A percentile compares a stretch with the other conserved stretches of the same genome.
Conservation (phyloP, 2,797 vertebrate genomes). For the Podarcis lilfordi region DNA sequence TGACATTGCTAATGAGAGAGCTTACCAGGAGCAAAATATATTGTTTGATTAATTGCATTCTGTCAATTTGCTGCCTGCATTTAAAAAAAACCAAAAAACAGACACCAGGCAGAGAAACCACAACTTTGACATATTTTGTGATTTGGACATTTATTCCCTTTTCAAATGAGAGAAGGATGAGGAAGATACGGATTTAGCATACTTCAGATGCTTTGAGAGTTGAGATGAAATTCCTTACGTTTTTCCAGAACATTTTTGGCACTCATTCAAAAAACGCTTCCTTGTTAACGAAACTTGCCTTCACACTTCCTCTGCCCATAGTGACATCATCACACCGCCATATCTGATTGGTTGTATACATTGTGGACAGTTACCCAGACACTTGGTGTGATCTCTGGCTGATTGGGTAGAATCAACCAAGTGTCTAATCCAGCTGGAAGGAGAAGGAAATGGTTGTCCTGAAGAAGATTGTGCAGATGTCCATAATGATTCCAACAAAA, state of each 20-base stretch:
- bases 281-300: not conserved
- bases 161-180: not conserved
- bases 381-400: not conserved
- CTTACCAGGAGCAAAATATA: slow-evolving; percentile 37
- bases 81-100: not conserved
- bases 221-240: not conserved
- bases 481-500: no score
- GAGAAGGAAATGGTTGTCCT: not conserved
- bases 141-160: slow-evolving; percentile 44
- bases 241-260: not conserved
- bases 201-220: not conserved
- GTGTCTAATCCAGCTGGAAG: not conserved
- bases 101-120: not conserved
- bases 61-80: slow-evolving; percentile 40
- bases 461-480: no score
- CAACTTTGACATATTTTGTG: slow-evolving; percentile 39
- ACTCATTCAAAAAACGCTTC: not conserved
- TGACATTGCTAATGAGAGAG: slow-evolving; percentile 42
- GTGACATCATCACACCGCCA: not conserved
- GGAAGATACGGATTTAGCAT: not conserved
- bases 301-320: not conserved
- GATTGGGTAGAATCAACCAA: not conserved
- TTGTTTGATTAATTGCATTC: slow-evolving; percentile 49
- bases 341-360: not conserved
- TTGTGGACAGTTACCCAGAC: not conserved